Conservation (phyloP, 2,797 vertebrate species). For the Zonotrichia albicollis region DNA sequence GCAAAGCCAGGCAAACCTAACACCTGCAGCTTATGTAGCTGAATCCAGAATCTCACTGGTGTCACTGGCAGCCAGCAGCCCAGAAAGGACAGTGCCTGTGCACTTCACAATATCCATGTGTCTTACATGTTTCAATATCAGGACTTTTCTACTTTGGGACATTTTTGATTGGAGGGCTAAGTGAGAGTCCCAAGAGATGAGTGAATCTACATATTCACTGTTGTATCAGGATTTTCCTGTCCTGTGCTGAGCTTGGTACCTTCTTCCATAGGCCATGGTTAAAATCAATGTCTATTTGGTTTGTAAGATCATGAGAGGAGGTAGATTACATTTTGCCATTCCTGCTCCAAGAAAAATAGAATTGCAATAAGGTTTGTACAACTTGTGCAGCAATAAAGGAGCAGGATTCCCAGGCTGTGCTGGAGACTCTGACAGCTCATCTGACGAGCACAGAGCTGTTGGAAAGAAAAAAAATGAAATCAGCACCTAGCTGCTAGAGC, state of each 20-base stretch:
- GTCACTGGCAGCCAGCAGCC: background rate
- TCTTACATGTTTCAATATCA: background rate
- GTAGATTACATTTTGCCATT: background rate
- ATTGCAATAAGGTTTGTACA: background rate
- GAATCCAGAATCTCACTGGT: background rate
- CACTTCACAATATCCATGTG: background rate
- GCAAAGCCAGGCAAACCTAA: background rate
- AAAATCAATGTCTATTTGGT: background rate
- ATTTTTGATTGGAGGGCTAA: background rate
- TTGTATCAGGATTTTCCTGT: background rate
- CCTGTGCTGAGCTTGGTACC: background rate
- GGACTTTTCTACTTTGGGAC: background rate
- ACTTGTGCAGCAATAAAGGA: background rate
- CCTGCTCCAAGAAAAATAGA: constrained; percentile 14
- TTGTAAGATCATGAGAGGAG: background rate
- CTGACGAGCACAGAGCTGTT: background rate
- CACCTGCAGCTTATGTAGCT: background rate
- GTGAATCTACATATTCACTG: background rate
- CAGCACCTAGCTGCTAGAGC: background rate
- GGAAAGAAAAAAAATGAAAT: background rate
- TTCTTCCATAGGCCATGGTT: background rate
- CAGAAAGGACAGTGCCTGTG: background rate
- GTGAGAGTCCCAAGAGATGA: background rate
- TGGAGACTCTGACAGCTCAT: background rate
- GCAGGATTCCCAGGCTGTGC: background rate